Base-by-base conservation (phyloP, 2,797 vertebrate genomes). In the Fistularia commersonii region DNA sequence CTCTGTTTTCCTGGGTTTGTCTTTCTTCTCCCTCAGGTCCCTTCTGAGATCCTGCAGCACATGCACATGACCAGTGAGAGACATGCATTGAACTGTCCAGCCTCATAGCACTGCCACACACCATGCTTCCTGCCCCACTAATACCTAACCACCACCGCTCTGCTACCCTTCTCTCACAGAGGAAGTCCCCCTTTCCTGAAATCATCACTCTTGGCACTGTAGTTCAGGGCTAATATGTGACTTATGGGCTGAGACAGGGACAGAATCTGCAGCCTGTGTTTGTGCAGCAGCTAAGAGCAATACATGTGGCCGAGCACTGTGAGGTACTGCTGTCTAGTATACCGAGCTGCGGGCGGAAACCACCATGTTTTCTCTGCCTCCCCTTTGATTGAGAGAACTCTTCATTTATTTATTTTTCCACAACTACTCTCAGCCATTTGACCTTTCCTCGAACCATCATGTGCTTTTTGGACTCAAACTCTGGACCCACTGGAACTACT, bases 181-280 rank as follows among this genome's bases (percentile, higher is more conserved):
- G 87, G 83, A 88, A 84, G 83, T 77, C 72, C 66, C 62, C 68
- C 72, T 77, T 87, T 89, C 85, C 86, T 86, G 82, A 66, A 80
- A 69, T 68, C 83, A 81, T 87, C 76, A 79, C 51, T 88, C 79
- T 72, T 53, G 37, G 61, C 59, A 74, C 64, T 55, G 55, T 31
- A 66, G 80, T 73, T 86, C 82, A 83, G 63, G 63, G 49, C 57
- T 70, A 50, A 64, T 74, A 58, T 70, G 73, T 87, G 77, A 84
- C 80, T 84, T 82, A 82, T 79, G 76, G 62, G 49, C 60, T 51
- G 33, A 52, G 57, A 62, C 46, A 53, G 70, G 54, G 68, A 58
- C 56, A 23, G 23, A 23, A 23, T 23, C 23, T 23, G 23, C 55
- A 48, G 63, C 45, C 40, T 40, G 4, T 23, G 23, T 23, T 23